Evolutionary conservation across 2,888 invertebrate genomes (phyloP).

Genomic region (Trilocha varians): DNA sequence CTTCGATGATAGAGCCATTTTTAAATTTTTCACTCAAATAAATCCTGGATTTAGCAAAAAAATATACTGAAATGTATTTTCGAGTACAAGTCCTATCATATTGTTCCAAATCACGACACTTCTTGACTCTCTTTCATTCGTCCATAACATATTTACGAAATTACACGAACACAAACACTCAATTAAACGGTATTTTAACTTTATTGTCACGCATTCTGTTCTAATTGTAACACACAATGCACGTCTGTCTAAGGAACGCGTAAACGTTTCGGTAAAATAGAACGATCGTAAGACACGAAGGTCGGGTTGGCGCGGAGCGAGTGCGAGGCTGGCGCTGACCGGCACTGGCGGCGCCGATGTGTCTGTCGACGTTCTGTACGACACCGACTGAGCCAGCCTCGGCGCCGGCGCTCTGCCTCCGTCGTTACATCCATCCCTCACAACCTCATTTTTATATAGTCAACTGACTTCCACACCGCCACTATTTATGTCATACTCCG

Average conservation of each 20-base stretch:
- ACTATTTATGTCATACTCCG: conserved; percentile 69
- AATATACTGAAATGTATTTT: conserved; percentile 39
- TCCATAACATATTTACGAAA: conserved; percentile 46
- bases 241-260: conserved; percentile 18
- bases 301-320: conserved; percentile 17
- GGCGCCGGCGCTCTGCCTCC: conserved; percentile 65
- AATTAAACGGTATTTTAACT: conserved; percentile 31
- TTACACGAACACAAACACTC: conserved; percentile 44
- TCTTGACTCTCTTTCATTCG: conserved; percentile 29
- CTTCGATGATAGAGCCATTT: conserved; percentile 53
- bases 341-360: conserved; percentile 54
- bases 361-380: conserved; percentile 53
- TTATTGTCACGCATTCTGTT: conserved; percentile 35
- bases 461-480: conserved; percentile 68
- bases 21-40: conserved; percentile 18
- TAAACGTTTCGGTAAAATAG: conserved; percentile 14
- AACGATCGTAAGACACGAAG: conserved; percentile 14
- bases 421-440: conserved; percentile 54
- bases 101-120: conserved; percentile 37
- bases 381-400: conserved; percentile 34
- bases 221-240: conserved; percentile 12
- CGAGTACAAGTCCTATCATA: conserved; percentile 34
- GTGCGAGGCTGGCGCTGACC: conserved; percentile 26
- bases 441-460: conserved; percentile 70
- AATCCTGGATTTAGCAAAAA: conserved; percentile 55